phyloP scores from a whole-genome alignment of 2,888 invertebrate genomes.

The Oasisia sp. region DNA sequence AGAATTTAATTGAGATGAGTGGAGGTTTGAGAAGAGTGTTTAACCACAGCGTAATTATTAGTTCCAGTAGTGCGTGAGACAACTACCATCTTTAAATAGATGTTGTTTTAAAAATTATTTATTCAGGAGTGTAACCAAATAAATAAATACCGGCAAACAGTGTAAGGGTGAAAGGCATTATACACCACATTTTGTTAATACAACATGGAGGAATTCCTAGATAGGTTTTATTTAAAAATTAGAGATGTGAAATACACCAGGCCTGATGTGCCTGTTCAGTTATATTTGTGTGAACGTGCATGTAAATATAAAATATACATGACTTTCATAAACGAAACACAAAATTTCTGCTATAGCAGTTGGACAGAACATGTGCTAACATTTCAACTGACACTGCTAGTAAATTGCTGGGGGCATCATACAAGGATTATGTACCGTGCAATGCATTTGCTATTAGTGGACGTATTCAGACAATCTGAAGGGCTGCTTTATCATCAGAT shows the following conservation, averaged over 20 bases:
- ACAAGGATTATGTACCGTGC: background rate
- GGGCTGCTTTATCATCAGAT: background rate
- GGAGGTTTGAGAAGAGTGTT: background rate
- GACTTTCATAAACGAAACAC: background rate
- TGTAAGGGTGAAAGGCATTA: too few relatives aligned
- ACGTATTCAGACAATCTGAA: background rate
- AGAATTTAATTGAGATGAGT: background rate
- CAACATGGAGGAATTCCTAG: too few relatives aligned
- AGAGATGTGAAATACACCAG: too few relatives aligned
- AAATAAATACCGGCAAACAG: too few relatives aligned
- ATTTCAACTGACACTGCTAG: background rate
- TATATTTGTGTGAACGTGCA: too few relatives aligned
- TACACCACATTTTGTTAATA: too few relatives aligned
- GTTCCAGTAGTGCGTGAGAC: background rate
- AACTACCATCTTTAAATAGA: background rate
- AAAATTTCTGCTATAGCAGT: background rate
- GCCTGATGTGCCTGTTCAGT: too few relatives aligned
- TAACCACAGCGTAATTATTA: background rate
- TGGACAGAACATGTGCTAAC: background rate
- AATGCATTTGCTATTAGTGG: conserved; percentile 3
- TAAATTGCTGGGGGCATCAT: background rate
- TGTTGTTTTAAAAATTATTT: background rate
- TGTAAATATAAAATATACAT: background rate
- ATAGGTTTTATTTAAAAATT: too few relatives aligned
- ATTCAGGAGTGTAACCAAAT: too few relatives aligned